These are phyloP conservation scores for Macrosiphum euphorbiae DNA, from an alignment of 2,888 invertebrate genomes.

Conservation along the genomic window DNA sequence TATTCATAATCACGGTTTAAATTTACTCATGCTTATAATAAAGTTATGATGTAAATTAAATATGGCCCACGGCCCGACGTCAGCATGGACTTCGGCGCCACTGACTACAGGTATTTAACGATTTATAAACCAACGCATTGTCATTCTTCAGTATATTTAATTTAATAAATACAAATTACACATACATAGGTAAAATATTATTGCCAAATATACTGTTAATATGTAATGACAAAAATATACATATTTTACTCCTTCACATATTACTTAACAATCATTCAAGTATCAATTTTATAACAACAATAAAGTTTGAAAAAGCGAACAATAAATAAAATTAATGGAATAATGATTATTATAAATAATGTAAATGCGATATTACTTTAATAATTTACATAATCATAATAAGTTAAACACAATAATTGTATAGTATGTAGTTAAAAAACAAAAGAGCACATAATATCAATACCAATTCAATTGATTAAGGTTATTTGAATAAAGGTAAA, in stretches of 20 bases:
- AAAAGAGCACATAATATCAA: constrained; percentile 12
- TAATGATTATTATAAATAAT: constrained; percentile 55
- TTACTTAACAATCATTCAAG: constrained; percentile 57
- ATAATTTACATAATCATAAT: constrained; percentile 51
- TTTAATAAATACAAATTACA: constrained; percentile 14
- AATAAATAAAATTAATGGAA: constrained; percentile 62
- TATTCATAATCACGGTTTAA: too few relatives aligned
- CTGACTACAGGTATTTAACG: background rate
- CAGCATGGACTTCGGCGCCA: too few relatives aligned
- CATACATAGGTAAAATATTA: constrained; percentile 13
- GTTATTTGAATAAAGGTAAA: background rate
- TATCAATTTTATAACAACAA: constrained; percentile 59
- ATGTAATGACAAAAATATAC: constrained; percentile 54
- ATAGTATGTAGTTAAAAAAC: constrained; percentile 39
- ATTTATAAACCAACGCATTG: background rate
- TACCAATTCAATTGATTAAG: background rate
- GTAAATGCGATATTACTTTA: constrained; percentile 39
- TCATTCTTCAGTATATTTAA: background rate
- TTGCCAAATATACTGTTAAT: constrained; percentile 43
- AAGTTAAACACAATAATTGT: constrained; percentile 27
- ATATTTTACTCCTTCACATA: constrained; percentile 41
- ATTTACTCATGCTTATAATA: too few relatives aligned
- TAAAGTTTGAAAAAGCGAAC: constrained; percentile 62
- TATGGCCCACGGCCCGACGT: too few relatives aligned
- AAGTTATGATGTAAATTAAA: too few relatives aligned